A percentile compares a stretch with the other conserved stretches of the same genome.
Conservation (phyloP, 2,113 vertebrate species). For the Hippocampus zosterae region DNA sequence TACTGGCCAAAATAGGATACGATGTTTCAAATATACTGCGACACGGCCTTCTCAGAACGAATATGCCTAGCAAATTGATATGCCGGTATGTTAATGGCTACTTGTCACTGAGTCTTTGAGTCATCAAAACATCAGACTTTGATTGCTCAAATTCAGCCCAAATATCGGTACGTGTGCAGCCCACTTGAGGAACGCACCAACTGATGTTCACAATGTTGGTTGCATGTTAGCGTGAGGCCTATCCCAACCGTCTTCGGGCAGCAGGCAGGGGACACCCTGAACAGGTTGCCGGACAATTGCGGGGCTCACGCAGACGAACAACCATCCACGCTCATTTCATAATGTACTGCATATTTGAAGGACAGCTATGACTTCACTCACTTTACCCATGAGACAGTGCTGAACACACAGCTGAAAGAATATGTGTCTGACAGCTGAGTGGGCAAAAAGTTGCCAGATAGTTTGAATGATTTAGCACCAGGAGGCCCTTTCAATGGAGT, state of each 20-base stretch:
- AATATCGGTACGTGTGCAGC: neutral
- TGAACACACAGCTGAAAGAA: slow-evolving; percentile 6
- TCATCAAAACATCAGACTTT: too few species aligned
- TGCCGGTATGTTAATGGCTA: slow-evolving; percentile 3
- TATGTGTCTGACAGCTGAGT: slow-evolving; percentile 8
- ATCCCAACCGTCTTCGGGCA: too few species aligned
- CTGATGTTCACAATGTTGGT: neutral
- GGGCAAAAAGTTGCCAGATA: slow-evolving; percentile 1
- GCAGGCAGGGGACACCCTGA: too few species aligned
- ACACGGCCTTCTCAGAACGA: neutral
- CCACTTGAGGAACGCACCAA: neutral
- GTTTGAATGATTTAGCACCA: slow-evolving; percentile 17
- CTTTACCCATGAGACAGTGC: slow-evolving; percentile 1
- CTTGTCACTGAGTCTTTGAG: slow-evolving; percentile 15
- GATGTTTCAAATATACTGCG: slow-evolving; percentile 1
- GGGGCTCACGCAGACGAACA: too few species aligned
- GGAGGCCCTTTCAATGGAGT: slow-evolving; percentile 15
- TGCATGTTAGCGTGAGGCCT: neutral
- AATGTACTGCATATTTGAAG: neutral
- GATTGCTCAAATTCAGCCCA: too few species aligned
- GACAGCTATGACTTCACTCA: neutral
- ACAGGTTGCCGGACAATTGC: too few species aligned
- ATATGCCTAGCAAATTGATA: neutral
- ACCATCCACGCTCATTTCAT: too few species aligned
- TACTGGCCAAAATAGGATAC: slow-evolving; percentile 10